Percentiles rank a stretch among this genome's conserved stretches.
Conservation (phyloP, 2,797 vertebrate species). For the Neoniphon sammara region DNA sequence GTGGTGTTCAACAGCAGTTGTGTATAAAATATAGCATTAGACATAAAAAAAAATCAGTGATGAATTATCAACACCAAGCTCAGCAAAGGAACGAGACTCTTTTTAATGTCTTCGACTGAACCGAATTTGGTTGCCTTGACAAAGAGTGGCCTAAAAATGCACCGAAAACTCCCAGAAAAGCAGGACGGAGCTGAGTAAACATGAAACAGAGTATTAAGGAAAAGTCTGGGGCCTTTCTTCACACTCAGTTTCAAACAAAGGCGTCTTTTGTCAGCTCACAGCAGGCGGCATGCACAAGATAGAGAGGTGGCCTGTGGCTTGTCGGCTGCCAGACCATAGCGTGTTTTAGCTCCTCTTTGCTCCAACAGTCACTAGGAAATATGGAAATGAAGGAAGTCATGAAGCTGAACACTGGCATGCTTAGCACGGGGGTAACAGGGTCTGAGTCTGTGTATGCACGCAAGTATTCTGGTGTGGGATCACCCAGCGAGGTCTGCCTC, state of each 20-base stretch:
- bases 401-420: constrained; percentile 35
- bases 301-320: constrained; percentile 50
- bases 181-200: constrained; percentile 29
- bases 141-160: neutral
- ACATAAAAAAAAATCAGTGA: neutral
- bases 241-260: constrained; percentile 65
- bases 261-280: constrained; percentile 67
- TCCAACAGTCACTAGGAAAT: constrained; percentile 43
- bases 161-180: constrained; percentile 8
- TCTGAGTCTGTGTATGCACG: constrained; percentile 9
- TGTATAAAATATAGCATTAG: neutral
- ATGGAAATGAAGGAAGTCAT: constrained; percentile 51
- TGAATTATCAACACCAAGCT: neutral
- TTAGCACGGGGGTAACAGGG: constrained; percentile 25
- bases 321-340: constrained; percentile 34
- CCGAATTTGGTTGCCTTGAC: constrained; percentile 25
- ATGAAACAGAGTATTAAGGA: constrained; percentile 35
- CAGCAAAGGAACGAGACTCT: neutral
- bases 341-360: constrained; percentile 18
- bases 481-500: neutral
- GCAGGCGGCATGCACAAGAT: constrained; percentile 56
- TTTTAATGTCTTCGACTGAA: constrained; percentile 11
- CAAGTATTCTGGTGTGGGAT: neutral
- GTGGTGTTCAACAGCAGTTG: constrained; percentile 5
- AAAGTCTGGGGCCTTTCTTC: constrained; percentile 26